These are phyloP conservation scores for Albula glossodonta DNA, from an alignment of 2,113 vertebrate species.

Conservation along the genomic window DNA sequence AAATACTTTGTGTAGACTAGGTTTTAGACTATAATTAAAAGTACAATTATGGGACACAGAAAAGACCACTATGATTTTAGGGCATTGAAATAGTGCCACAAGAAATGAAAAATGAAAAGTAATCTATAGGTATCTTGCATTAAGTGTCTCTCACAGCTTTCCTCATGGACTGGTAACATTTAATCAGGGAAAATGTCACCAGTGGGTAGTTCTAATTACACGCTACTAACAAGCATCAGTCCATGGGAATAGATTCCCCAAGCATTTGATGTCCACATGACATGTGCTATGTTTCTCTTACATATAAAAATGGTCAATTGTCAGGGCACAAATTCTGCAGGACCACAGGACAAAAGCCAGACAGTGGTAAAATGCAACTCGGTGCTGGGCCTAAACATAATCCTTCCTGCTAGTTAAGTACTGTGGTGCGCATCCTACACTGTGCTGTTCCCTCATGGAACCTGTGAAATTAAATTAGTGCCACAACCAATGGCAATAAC, in stretches of 20 bases:
- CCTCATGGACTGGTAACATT: too few species aligned
- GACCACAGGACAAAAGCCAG: background rate
- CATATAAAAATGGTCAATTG: background rate
- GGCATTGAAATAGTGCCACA: too few species aligned
- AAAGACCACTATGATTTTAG: background rate
- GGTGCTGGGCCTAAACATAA: background rate
- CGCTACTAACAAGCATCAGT: background rate
- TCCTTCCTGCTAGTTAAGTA: constrained; percentile 7
- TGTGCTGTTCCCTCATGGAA: background rate
- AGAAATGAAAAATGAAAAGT: background rate
- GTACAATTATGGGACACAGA: background rate
- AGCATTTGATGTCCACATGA: background rate
- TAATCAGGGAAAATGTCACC: too few species aligned
- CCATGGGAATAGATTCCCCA: background rate
- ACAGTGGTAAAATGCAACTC: background rate
- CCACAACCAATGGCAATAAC: background rate
- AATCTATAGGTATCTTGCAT: background rate
- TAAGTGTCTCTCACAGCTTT: too few species aligned
- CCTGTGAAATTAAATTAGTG: constrained; percentile 22
- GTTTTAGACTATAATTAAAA: background rate
- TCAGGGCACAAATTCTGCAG: background rate
- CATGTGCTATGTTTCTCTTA: background rate
- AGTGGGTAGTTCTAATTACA: too few species aligned
- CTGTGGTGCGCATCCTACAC: constrained; percentile 13
- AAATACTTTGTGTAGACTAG: too few species aligned